phyloP scores from a whole-genome alignment of 2,888 invertebrate species.

The Portevinia maculata region DNA sequence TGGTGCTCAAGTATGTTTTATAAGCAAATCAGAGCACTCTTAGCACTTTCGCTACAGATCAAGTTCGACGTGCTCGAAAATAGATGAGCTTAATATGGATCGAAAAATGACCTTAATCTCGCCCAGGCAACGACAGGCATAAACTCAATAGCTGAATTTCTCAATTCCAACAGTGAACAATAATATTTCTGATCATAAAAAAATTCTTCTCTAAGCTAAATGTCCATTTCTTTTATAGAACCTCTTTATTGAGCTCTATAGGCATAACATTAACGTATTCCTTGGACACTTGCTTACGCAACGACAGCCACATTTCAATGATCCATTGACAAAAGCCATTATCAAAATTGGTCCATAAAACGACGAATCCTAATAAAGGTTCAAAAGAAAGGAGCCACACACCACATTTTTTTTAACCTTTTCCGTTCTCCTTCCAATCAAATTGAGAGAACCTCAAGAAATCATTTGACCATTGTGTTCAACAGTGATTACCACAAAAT shows the following conservation, averaged over 20 bases:
- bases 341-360: conserved; percentile 42
- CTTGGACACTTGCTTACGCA: conserved; percentile 3
- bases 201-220: conserved; percentile 20
- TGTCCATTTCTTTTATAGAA: conserved; percentile 10
- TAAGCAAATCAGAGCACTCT: too few relatives aligned
- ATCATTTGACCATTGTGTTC: conserved; percentile 26
- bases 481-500: conserved; percentile 31
- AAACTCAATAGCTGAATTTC: too few relatives aligned
- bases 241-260: conserved; percentile 5
- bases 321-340: conserved; percentile 40
- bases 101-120: too few relatives aligned
- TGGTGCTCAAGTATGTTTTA: too few relatives aligned
- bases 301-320: conserved; percentile 32
- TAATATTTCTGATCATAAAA: conserved; percentile 20
- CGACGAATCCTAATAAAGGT: conserved; percentile 26
- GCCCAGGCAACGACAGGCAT: too few relatives aligned
- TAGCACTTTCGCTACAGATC: too few relatives aligned
- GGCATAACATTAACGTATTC: conserved; percentile 9
- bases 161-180: conserved; percentile 1
- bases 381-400: conserved; percentile 5
- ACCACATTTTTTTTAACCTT: neutral
- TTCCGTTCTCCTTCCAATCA: neutral
- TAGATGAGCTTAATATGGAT: too few relatives aligned
- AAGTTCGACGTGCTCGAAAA: too few relatives aligned
- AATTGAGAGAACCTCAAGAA: neutral